These are phyloP conservation scores for Glyptemys insculpta DNA, from an alignment of 2,797 vertebrate species.

Conservation along the genomic window DNA sequence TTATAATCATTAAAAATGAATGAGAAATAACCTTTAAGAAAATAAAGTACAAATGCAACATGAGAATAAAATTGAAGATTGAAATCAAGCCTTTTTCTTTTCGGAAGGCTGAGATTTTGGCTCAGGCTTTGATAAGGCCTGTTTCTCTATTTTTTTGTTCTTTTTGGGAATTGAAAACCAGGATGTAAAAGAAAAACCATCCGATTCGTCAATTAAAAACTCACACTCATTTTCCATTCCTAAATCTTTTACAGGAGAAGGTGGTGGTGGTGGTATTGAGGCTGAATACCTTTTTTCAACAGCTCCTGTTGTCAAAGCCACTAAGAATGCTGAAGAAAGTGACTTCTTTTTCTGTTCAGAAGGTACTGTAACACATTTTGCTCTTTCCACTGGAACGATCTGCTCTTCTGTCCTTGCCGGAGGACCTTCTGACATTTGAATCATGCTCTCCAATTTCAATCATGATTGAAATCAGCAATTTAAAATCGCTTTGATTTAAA, in stretches of 20 bases:
- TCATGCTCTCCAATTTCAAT: too few relatives aligned
- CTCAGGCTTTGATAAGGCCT: neutral
- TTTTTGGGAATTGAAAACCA: conserved; percentile 73
- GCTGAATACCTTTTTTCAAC: conserved; percentile 46
- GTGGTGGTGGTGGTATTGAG: neutral
- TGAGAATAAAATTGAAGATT: too few relatives aligned
- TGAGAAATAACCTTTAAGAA: neutral
- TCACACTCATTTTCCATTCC: conserved; percentile 78
- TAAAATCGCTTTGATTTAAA: too few relatives aligned
- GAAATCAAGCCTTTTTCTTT: neutral
- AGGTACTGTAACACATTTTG: accelerated
- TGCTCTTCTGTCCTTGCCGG: neutral
- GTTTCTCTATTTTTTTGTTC: conserved; percentile 35
- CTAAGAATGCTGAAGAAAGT: conserved; percentile 57
- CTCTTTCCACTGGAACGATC: conserved; percentile 2
- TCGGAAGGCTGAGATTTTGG: conserved; percentile 15
- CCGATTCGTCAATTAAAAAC: conserved; percentile 81
- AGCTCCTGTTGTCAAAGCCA: conserved; percentile 43
- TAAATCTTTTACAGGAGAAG: conserved; percentile 12
- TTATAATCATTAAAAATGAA: neutral
- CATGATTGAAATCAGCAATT: too few relatives aligned
- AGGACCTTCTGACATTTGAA: conserved; percentile 35
- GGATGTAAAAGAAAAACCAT: conserved; percentile 13
- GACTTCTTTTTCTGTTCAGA: conserved; percentile 29
- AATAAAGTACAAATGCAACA: neutral